Evolutionary conservation across 2,797 vertebrate genomes (phyloP).

Genomic region (Psittacula derbiana): DNA sequence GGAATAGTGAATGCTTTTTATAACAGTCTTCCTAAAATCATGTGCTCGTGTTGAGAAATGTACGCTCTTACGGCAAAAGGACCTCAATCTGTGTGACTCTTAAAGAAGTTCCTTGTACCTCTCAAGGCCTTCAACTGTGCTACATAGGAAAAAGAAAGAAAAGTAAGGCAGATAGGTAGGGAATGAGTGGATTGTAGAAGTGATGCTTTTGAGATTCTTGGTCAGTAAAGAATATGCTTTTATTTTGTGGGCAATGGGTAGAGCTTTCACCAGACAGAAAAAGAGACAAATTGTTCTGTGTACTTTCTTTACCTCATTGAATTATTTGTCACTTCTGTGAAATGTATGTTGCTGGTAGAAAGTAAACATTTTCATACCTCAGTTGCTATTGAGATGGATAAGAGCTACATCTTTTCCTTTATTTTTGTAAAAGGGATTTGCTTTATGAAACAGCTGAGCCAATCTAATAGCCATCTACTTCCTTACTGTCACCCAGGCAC

Average conservation of each 20-base stretch:
- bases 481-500: background rate
- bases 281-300: background rate
- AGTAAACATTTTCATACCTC: background rate
- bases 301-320: background rate
- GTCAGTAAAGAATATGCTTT: background rate
- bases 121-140: fast-evolving
- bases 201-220: background rate
- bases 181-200: background rate
- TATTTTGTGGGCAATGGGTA: background rate
- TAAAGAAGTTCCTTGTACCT: background rate
- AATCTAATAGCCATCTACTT: background rate
- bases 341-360: background rate
- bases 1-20: background rate
- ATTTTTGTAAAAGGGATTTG: background rate
- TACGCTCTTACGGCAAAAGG: background rate
- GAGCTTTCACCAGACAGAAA: background rate
- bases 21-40: background rate
- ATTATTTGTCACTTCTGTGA: background rate
- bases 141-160: background rate
- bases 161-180: background rate
- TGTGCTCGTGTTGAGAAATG: background rate
- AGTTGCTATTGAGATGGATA: background rate
- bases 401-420: background rate
- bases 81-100: background rate
- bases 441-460: background rate